Evolutionary conservation across 2,113 vertebrate genomes (phyloP).

Genomic region (Aspidoscelis tigris): DNA sequence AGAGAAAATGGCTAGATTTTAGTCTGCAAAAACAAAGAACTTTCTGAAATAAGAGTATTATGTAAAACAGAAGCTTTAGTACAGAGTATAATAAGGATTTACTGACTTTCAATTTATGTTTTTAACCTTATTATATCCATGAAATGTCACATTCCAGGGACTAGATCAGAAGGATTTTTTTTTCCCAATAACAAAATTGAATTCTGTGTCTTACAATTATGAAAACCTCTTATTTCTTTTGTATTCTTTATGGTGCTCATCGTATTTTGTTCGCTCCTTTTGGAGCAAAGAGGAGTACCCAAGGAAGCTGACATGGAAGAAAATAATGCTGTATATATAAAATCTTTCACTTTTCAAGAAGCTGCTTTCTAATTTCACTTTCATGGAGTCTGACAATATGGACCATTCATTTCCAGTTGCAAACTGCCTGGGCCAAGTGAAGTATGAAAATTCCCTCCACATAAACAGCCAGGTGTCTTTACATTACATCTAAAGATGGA

Average conservation of each 20-base stretch:
- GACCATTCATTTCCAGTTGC: background rate
- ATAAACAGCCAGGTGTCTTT: background rate
- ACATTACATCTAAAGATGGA: background rate
- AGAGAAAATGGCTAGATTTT: constrained; percentile 64
- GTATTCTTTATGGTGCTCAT: constrained; percentile 25
- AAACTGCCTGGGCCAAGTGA: background rate
- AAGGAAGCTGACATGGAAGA: constrained; percentile 44
- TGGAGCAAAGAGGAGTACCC: constrained; percentile 39
- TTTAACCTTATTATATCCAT: constrained; percentile 75
- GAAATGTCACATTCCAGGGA: constrained; percentile 76
- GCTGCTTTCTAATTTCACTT: background rate
- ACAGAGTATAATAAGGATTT: constrained; percentile 72
- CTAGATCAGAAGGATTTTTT: constrained; percentile 71
- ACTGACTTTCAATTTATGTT: constrained; percentile 73
- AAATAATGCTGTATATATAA: background rate
- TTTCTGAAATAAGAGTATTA: constrained; percentile 74
- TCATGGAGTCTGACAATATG: background rate
- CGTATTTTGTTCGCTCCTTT: background rate
- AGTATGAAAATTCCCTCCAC: background rate
- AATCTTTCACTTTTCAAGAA: background rate
- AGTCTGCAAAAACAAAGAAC: constrained; percentile 70
- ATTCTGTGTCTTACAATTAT: constrained; percentile 62
- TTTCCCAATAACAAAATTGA: constrained; percentile 64
- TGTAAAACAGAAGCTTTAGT: constrained; percentile 74
- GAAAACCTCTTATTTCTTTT: constrained; percentile 43